A percentile compares a stretch with the other conserved stretches of the same genome.
phyloP scores from a whole-genome alignment of 2,888 invertebrate species.

The Drosophila parthenogenetica region DNA sequence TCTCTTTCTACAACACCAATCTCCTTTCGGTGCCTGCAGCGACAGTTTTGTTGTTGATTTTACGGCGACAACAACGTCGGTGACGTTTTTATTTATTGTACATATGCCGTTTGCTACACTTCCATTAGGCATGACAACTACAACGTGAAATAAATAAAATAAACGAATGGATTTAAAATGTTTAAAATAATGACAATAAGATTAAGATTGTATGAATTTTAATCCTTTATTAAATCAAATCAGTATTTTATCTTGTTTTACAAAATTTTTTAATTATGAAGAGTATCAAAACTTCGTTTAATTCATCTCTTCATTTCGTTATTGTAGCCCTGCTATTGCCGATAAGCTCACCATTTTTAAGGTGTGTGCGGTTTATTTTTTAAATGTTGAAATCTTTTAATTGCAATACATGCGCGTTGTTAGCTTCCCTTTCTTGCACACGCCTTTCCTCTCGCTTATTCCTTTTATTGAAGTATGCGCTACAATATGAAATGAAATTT shows the following conservation, averaged over 20 bases:
- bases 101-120: slow-evolving; percentile 23
- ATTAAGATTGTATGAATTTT: neutral
- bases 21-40: slow-evolving; percentile 9
- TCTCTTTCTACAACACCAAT: slow-evolving; percentile 6
- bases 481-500: neutral
- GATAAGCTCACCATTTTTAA: slow-evolving; percentile 41
- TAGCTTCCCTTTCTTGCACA: neutral
- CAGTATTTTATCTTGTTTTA: no score
- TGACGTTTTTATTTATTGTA: slow-evolving; percentile 43
- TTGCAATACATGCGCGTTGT: slow-evolving; percentile 21
- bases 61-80: slow-evolving; percentile 30
- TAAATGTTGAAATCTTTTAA: slow-evolving; percentile 47
- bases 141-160: neutral
- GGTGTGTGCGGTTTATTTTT: slow-evolving; percentile 52
- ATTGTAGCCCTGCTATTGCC: slow-evolving; percentile 25
- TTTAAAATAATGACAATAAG: neutral
- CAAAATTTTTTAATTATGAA: neutral
- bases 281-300: slow-evolving; percentile 15
- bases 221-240: no score
- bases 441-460: neutral
- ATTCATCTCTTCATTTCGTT: slow-evolving; percentile 14
- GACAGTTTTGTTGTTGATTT: slow-evolving; percentile 30
- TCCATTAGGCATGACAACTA: neutral
- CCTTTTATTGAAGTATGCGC: neutral
- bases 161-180: neutral